Evolutionary conservation across 2,113 vertebrate genomes (phyloP), one percentile per base, ranked within the genome.

Genomic region (Otolemur garnettii): DNA sequence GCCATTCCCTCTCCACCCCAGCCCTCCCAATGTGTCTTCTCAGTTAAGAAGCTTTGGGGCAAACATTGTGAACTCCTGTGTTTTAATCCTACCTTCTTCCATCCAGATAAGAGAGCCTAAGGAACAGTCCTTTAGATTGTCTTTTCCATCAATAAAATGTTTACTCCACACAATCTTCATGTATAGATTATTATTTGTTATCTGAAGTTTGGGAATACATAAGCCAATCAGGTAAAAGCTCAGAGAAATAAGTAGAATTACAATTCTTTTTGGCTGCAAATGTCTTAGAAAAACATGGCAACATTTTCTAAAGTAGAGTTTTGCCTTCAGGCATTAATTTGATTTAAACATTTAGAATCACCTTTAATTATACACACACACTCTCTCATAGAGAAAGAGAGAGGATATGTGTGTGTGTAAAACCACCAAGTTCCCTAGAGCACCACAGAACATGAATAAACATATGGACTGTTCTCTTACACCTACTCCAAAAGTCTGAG

Each of bases 381-480:
- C 64, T 30, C 28, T 30, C 13, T 6, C 13, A 62, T 22, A 62
- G 22, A 66, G 57, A 66, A 38, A 60, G 28, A 82, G 68, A 64
- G 42, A 53, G 42, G 45, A 42, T 85, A 79, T 30, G n/a, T n/a
- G 82, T 85, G 72, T 96, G 84, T 97, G 93, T 97, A 66, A 96
- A 94, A 95, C 90, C 81, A 97, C 98, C 97, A 97, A 98, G 98
- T 98, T 98, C 98, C 98, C 97, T 98, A 97, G 98, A 98, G 97
- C 95, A 98, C 95, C 94, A 96, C 64, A 96, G 97, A 98, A 96
- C 98, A 98, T 98, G 98, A 97, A 98, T 98, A 98, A 98, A 98
- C 98, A 98, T 98, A 99, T 98, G 98, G 98, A 98, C 98, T 97
- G 98, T 98, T 98, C 98, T 97, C 98, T 98, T 98, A 98, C 98